Percentiles rank a stretch among this genome's conserved stretches.
Evolutionary conservation across 2,888 invertebrate species (phyloP).

Genomic region (Trisateles emortualis): DNA sequence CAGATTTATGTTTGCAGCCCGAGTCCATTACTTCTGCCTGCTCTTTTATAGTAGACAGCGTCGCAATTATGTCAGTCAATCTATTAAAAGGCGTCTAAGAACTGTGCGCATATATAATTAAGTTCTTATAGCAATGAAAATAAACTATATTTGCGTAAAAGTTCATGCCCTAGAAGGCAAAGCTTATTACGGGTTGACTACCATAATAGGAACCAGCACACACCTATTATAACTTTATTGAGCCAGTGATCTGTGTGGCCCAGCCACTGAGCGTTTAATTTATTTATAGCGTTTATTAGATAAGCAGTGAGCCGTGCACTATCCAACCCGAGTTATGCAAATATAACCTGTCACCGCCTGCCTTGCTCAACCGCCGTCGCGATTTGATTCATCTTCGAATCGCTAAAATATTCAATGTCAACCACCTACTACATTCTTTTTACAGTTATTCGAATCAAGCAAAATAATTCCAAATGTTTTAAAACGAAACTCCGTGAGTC

Average conservation of each 20-base stretch:
- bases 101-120: slow-evolving; percentile 15
- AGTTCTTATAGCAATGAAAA: slow-evolving; percentile 19
- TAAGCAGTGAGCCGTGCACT: slow-evolving; percentile 53
- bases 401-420: slow-evolving; percentile 40
- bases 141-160: slow-evolving; percentile 23
- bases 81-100: slow-evolving; percentile 10
- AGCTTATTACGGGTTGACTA: slow-evolving; percentile 26
- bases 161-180: slow-evolving; percentile 29
- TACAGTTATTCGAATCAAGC: slow-evolving; percentile 24
- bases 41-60: not conserved
- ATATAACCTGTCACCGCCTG: slow-evolving; percentile 58
- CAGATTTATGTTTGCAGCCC: slow-evolving; percentile 9
- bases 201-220: slow-evolving; percentile 36
- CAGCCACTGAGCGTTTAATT: slow-evolving; percentile 45
- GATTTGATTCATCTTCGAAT: slow-evolving; percentile 49
- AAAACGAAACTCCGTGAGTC: slow-evolving; percentile 4
- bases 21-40: slow-evolving; percentile 2
- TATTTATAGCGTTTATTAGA: slow-evolving; percentile 53
- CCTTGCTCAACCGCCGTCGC: slow-evolving; percentile 47
- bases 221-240: slow-evolving; percentile 47
- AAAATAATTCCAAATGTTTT: slow-evolving; percentile 11
- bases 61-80: not conserved
- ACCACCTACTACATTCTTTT: slow-evolving; percentile 22
- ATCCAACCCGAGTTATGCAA: slow-evolving; percentile 56
- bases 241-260: slow-evolving; percentile 52